phyloP scores from a whole-genome alignment of 2,888 invertebrate species.

The Nymphalis urticae region DNA sequence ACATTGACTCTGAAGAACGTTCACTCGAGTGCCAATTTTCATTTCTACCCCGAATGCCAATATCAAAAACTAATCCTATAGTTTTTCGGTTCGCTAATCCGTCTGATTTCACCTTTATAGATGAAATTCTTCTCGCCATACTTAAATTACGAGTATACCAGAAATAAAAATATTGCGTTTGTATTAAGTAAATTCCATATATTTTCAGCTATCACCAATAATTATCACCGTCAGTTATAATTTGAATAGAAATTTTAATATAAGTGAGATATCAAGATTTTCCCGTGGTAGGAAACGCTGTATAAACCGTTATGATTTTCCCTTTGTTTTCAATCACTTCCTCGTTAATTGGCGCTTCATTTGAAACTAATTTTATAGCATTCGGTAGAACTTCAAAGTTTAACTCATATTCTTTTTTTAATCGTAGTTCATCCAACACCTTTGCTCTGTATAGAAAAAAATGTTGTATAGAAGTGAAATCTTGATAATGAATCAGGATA shows the following conservation, averaged over 20 bases:
- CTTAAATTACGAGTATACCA: not conserved
- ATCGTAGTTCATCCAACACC: constrained; percentile 54
- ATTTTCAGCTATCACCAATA: constrained; percentile 53
- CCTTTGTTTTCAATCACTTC: constrained; percentile 24
- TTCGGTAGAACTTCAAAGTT: constrained; percentile 56
- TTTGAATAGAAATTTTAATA: constrained; percentile 17
- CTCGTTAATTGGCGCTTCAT: constrained; percentile 11
- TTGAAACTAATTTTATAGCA: constrained; percentile 40
- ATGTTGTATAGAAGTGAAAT: not conserved
- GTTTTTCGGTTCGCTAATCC: too few species aligned
- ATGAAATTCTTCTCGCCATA: too few species aligned
- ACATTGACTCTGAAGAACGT: too few species aligned
- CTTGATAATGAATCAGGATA: too few species aligned
- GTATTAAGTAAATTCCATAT: constrained; percentile 39
- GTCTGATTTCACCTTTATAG: too few species aligned
- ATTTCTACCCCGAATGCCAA: too few species aligned
- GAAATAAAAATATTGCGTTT: not conserved
- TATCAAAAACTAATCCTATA: too few species aligned
- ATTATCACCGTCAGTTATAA: constrained; percentile 44
- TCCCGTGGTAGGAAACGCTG: constrained; percentile 45
- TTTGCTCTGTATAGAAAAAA: constrained; percentile 54
- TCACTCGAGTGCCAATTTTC: too few species aligned
- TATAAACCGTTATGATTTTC: constrained; percentile 57
- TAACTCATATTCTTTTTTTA: constrained; percentile 69
- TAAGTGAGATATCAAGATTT: constrained; percentile 18